Evolutionary conservation across 2,113 vertebrate species (phyloP).

Genomic region (Petaurus breviceps): DNA sequence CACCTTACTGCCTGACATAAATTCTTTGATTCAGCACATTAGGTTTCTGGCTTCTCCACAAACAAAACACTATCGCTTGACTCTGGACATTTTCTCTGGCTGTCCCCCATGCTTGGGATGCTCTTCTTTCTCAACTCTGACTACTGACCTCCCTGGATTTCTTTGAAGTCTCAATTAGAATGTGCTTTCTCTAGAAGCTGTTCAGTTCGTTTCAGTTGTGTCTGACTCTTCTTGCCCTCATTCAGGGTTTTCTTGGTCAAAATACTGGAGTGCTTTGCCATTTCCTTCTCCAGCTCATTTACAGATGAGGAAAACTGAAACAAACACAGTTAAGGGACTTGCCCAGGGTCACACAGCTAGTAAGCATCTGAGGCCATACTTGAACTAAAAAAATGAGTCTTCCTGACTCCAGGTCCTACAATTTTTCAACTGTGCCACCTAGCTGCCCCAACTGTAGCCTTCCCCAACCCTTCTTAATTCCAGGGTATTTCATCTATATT

Average conservation of each 20-base stretch:
- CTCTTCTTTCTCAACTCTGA: neutral
- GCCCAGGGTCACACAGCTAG: neutral
- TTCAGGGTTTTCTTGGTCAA: neutral
- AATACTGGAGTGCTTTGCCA: neutral
- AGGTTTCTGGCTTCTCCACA: neutral
- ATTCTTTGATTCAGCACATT: neutral
- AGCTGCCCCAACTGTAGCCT: neutral
- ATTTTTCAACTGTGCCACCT: neutral
- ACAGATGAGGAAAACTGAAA: neutral
- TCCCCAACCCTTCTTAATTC: neutral
- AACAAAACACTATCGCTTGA: neutral
- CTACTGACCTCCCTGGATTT: neutral
- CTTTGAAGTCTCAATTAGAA: neutral
- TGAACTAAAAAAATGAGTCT: neutral
- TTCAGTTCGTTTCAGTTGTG: neutral
- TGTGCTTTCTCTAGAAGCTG: neutral
- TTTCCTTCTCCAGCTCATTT: neutral
- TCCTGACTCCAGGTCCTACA: neutral
- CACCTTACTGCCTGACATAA: neutral
- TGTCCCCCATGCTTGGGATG: neutral
- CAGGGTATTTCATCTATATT: neutral
- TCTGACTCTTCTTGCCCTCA: neutral
- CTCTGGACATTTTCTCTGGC: neutral
- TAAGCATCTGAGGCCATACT: neutral
- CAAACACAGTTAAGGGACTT: neutral